Conservation (phyloP, 2,113 vertebrate species). For the Chamaea fasciata region DNA sequence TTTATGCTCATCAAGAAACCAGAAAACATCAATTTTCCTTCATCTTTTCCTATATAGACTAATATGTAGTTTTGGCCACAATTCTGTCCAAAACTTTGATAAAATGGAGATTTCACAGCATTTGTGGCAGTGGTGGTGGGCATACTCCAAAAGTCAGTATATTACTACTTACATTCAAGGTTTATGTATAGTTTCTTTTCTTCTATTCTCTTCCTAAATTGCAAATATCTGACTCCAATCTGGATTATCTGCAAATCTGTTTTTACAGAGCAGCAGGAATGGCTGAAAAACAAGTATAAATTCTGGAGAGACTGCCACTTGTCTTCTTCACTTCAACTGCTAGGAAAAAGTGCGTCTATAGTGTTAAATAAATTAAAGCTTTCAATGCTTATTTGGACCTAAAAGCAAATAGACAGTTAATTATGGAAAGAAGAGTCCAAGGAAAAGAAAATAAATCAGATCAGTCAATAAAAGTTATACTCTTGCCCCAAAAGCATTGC, state of each 20-base stretch:
- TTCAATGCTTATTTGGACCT: neutral
- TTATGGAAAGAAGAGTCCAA: neutral
- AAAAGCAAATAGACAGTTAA: neutral
- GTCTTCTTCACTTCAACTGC: neutral
- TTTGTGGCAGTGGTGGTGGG: neutral
- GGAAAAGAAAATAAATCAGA: neutral
- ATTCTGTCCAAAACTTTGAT: neutral
- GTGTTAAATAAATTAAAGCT: neutral
- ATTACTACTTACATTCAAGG: neutral
- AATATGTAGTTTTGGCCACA: neutral
- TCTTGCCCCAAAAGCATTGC: neutral
- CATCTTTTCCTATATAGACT: neutral
- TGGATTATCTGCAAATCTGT: conserved; percentile 17
- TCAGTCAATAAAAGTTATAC: neutral
- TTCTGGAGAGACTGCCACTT: neutral
- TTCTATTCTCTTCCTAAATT: neutral
- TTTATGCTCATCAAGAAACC: neutral
- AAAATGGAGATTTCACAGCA: neutral
- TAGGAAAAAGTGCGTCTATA: conserved; percentile 25
- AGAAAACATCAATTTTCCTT: neutral
- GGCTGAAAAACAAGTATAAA: neutral
- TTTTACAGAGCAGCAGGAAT: neutral
- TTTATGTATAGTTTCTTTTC: neutral
- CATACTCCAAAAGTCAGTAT: neutral
- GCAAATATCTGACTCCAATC: conserved; percentile 17